Percentiles rank a stretch among this genome's conserved stretches.
Evolutionary conservation across 1,140 invertebrate species (phyloP).

Genomic region (Ganaspis sp.): DNA sequence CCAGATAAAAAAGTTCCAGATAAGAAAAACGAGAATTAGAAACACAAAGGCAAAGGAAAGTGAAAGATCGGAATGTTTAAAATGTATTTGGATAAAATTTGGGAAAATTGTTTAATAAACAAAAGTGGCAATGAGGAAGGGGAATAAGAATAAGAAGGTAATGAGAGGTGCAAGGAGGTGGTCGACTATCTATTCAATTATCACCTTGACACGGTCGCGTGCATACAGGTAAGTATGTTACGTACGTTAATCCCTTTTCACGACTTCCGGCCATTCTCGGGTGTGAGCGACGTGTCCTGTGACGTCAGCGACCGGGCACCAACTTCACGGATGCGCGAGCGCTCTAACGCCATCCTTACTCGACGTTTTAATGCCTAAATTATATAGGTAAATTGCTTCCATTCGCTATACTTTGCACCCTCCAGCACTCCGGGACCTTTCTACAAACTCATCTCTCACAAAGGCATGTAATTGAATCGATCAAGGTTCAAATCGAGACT

Average conservation of each 20-base stretch:
- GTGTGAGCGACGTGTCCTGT: slow-evolving; percentile 76
- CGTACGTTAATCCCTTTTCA: slow-evolving; percentile 74
- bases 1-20: no score
- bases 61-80: no score
- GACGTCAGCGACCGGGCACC: slow-evolving; percentile 64
- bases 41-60: no score
- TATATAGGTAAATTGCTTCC: slow-evolving; percentile 64
- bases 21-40: no score
- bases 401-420: slow-evolving; percentile 38
- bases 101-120: no score
- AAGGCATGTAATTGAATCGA: neutral
- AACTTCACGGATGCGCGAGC: slow-evolving; percentile 59
- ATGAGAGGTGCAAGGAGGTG: slow-evolving; percentile 46
- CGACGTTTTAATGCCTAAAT: slow-evolving; percentile 65
- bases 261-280: slow-evolving; percentile 75
- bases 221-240: slow-evolving; percentile 63
- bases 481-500: neutral
- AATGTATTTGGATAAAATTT: no score
- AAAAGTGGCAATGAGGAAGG: no score
- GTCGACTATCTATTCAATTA: slow-evolving; percentile 75
- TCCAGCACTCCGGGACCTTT: neutral
- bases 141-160: slow-evolving; percentile 50
- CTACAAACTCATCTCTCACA: neutral
- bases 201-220: slow-evolving; percentile 69
- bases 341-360: slow-evolving; percentile 52